Base-by-base conservation (phyloP, 2,113 vertebrate species). In the Prunella fulvescens region DNA sequence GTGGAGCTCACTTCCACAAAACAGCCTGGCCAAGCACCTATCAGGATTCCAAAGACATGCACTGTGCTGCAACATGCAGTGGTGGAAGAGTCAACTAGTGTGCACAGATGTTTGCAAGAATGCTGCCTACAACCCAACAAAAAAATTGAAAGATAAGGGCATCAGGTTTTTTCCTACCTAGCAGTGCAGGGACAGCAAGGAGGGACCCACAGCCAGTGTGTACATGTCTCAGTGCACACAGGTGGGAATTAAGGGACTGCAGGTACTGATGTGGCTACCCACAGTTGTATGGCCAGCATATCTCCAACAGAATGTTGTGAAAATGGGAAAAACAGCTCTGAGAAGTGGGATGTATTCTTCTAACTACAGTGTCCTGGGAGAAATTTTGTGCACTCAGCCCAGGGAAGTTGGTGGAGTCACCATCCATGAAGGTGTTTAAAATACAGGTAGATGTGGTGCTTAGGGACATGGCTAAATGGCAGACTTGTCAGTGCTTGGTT, bases 271-370 rank as follows among this genome's bases (percentile, higher is more conserved):
- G 33, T 22, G 44, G 18, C 19, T 39, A 54, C 14, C 23, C 13
- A 9, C 35, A 53, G 35, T 17, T 8, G 7, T 31, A 56, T 0
- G 0, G 15, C 3, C 18, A n/a, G 7, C 26, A 11, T 2, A 22
- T 48, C 28, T 60, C 31, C 24, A n/a, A 14, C 3, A n/a, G 3
- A n/a, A 8, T 11, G 3, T 1, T 56, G 6, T 28, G 24, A 57
- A 88, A 82, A n/a, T 14, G 5, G 9, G 5, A 10, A 6, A 71
- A 72, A 37, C 1, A 50, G 3, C 19, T 61, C 40, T 26, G 54
- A 66, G 50, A 45, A 81, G n/a, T 58, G 9, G 7, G 6, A 11
- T 17, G 10, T 5, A 4, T 45, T 3, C 20, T 37, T 56, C 24
- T 51, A 58, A 48, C 14, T 3, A 8, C 12, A 22, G 4, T 2